Evolutionary conservation across 2,888 invertebrate species (phyloP).

Genomic region (Dicyrtomina minuta): DNA sequence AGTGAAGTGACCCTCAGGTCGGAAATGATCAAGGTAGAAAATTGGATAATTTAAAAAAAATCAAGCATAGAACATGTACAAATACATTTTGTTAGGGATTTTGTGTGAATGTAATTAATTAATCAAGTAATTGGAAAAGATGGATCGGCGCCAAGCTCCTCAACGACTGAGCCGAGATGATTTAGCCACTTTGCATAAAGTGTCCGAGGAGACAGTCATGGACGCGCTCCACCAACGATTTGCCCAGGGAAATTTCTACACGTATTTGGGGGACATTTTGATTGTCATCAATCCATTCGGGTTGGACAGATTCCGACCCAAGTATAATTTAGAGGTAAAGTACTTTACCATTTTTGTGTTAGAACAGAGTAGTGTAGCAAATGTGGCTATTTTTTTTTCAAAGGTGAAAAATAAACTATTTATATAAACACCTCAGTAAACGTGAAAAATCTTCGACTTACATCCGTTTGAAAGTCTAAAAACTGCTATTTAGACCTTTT

Average conservation of each 20-base stretch:
- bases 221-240: slow-evolving; percentile 70
- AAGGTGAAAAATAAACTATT: neutral
- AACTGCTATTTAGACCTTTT: too few relatives aligned
- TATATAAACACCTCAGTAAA: too few relatives aligned
- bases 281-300: slow-evolving; percentile 75
- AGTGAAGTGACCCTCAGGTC: slow-evolving; percentile 51
- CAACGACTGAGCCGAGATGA: slow-evolving; percentile 80
- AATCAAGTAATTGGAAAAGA: slow-evolving; percentile 27
- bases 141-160: slow-evolving; percentile 55
- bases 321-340: slow-evolving; percentile 28
- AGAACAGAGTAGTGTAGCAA: too few relatives aligned
- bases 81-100: neutral
- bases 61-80: neutral
- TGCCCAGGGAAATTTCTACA: slow-evolving; percentile 68
- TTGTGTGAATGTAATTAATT: neutral
- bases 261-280: slow-evolving; percentile 78
- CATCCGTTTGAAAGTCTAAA: too few relatives aligned
- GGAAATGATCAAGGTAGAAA: slow-evolving; percentile 37
- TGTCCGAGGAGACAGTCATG: slow-evolving; percentile 72
- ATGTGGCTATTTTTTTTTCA: too few relatives aligned
- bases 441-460: too few relatives aligned
- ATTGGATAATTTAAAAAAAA: neutral
- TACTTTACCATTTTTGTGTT: too few relatives aligned
- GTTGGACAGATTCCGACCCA: slow-evolving; percentile 13
- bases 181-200: slow-evolving; percentile 72